Evolutionary conservation across 2,113 vertebrate species (phyloP).

Genomic region (Crotalus helleri): DNA sequence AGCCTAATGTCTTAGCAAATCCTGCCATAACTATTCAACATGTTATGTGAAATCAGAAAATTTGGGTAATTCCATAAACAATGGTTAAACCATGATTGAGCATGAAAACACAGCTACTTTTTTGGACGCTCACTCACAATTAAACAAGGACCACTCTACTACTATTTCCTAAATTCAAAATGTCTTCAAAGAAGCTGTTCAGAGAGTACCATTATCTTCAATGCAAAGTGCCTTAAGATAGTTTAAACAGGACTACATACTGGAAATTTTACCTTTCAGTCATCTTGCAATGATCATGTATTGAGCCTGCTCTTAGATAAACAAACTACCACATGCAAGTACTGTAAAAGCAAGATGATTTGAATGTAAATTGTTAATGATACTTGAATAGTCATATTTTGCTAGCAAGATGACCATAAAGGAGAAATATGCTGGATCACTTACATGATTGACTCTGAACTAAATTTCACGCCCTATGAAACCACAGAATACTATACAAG

Average conservation of each 20-base stretch:
- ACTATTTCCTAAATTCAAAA: neutral
- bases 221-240: neutral
- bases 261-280: neutral
- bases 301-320: neutral
- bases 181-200: neutral
- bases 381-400: neutral
- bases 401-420: neutral
- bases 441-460: neutral
- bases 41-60: neutral
- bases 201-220: neutral
- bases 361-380: neutral
- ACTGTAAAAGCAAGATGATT: neutral
- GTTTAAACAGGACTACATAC: neutral
- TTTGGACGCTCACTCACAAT: too few species aligned
- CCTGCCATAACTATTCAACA: neutral
- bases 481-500: neutral
- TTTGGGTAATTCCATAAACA: neutral
- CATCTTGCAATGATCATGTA: neutral
- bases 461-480: neutral
- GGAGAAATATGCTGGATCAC: neutral
- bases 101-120: neutral
- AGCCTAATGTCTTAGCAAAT: neutral
- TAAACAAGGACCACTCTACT: neutral
- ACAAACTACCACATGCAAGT: neutral
- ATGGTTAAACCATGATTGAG: neutral